Conservation (phyloP, 2,888 invertebrate genomes). For the Platycheirus albimanus region DNA sequence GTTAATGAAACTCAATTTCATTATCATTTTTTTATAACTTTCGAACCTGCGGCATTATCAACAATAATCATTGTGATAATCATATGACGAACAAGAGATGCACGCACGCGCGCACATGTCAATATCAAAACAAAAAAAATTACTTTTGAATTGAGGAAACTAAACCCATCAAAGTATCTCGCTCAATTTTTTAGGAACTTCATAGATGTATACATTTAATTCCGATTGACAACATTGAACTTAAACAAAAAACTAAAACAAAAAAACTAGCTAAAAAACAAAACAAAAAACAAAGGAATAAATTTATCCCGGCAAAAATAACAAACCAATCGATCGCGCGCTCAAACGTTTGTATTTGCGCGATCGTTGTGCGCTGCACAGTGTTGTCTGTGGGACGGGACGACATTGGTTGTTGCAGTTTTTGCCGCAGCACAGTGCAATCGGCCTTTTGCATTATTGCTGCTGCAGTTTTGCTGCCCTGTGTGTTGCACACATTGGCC, state of each 20-base stretch:
- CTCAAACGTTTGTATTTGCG: slow-evolving; percentile 63
- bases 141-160: too few species aligned
- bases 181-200: too few species aligned
- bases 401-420: slow-evolving; percentile 44
- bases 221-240: too few species aligned
- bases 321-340: slow-evolving; percentile 59
- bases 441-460: slow-evolving; percentile 26
- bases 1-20: slow-evolving; percentile 41
- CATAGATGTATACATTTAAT: too few species aligned
- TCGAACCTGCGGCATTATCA: background rate
- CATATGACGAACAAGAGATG: slow-evolving; percentile 13
- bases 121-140: too few species aligned
- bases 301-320: slow-evolving; percentile 42
- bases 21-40: slow-evolving; percentile 48
- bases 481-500: slow-evolving; percentile 53
- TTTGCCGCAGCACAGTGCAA: slow-evolving; percentile 42
- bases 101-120: slow-evolving; percentile 18
- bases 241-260: too few species aligned
- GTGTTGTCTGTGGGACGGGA: slow-evolving; percentile 56
- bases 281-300: background rate
- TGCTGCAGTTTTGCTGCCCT: slow-evolving; percentile 53
- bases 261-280: too few species aligned
- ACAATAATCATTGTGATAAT: background rate
- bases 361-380: slow-evolving; percentile 58
- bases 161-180: too few species aligned